Evolutionary conservation across 2,888 invertebrate species (phyloP).

Genomic region (Apamea anceps): DNA sequence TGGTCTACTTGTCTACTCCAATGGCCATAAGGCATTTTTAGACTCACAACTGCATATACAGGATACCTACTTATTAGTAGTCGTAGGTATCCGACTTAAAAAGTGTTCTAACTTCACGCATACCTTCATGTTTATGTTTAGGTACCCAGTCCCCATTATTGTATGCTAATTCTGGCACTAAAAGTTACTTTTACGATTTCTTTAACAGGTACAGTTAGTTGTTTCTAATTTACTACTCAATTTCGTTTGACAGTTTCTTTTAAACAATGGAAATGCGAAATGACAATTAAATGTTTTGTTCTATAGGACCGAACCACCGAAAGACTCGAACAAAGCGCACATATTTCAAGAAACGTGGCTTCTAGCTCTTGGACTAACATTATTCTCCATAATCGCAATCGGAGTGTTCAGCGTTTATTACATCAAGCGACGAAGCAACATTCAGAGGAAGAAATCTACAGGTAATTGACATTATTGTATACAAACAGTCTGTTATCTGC

Average conservation of each 20-base stretch:
- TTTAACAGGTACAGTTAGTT: neutral
- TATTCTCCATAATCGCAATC: slow-evolving; percentile 84
- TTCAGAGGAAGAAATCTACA: slow-evolving; percentile 86
- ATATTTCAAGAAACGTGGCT: slow-evolving; percentile 88
- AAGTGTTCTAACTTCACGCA: neutral
- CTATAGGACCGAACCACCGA: slow-evolving; percentile 86
- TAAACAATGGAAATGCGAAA: slow-evolving; percentile 1
- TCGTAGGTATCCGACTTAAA: neutral
- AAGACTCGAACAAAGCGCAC: slow-evolving; percentile 85
- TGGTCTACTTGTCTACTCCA: neutral
- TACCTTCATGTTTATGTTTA: neutral
- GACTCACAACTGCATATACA: neutral
- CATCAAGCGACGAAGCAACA: slow-evolving; percentile 83
- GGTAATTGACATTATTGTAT: slow-evolving; percentile 72
- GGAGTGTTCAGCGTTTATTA: slow-evolving; percentile 86
- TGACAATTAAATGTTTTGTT: neutral
- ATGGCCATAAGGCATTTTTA: neutral
- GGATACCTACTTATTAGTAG: neutral
- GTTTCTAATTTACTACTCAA: slow-evolving; percentile 25
- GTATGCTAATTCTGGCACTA: slow-evolving; percentile 34
- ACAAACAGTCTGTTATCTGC: neutral
- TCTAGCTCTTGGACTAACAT: slow-evolving; percentile 83
- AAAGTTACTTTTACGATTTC: slow-evolving; percentile 27
- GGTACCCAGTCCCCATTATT: slow-evolving; percentile 10
- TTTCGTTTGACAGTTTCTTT: slow-evolving; percentile 15